These are phyloP conservation scores for Pristionchus pacificus DNA, from an alignment of 1,140 invertebrate species.

Conservation along the genomic window DNA sequence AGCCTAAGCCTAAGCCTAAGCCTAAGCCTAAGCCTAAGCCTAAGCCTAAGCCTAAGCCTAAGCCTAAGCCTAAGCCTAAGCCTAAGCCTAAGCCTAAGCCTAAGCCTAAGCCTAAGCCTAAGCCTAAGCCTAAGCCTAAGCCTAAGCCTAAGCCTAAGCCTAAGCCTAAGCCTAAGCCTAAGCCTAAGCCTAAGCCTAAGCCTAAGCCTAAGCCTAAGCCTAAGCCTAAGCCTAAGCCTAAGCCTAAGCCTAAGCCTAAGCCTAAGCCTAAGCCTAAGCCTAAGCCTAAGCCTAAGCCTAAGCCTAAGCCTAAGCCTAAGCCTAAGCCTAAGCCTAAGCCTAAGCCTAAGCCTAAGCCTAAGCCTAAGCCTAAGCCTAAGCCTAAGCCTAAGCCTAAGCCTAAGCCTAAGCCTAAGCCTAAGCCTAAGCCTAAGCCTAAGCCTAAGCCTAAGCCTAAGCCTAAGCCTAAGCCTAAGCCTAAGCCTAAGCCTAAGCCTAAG, in stretches of 20 bases:
- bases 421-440: conserved; percentile 23
- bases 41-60: conserved; percentile 24
- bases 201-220: conserved; percentile 34
- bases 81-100: conserved; percentile 30
- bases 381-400: conserved; percentile 23
- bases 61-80: conserved; percentile 10
- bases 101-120: conserved; percentile 33
- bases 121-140: conserved; percentile 12
- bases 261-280: conserved; percentile 23
- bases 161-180: conserved; percentile 19
- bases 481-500: conserved; percentile 16
- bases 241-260: conserved; percentile 31
- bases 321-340: conserved; percentile 23
- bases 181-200: conserved; percentile 33
- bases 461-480: conserved; percentile 22
- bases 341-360: conserved; percentile 24
- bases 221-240: conserved; percentile 25
- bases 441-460: conserved; percentile 22
- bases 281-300: conserved; percentile 24
- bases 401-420: conserved; percentile 24
- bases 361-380: conserved; percentile 23
- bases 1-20: not conserved
- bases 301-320: conserved; percentile 22
- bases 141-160: conserved; percentile 20
- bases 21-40: conserved; percentile 26